Base-by-base conservation (phyloP, 1,140 invertebrate species). In the Lasaia peninsularis region DNA sequence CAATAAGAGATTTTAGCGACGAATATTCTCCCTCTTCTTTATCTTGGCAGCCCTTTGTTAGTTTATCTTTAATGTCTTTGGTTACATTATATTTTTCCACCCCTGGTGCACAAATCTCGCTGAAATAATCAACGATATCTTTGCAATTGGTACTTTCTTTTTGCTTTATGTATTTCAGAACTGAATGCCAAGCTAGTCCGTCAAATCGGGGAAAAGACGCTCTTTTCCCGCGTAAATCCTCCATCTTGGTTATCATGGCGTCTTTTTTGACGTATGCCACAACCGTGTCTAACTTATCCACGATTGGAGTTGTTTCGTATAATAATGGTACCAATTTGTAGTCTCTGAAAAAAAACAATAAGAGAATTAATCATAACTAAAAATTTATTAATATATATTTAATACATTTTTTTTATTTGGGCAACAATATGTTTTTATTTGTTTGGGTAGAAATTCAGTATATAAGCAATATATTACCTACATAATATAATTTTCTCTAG, bases 1-100 rank as follows among this genome's bases (percentile, higher is more conserved):
- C 93, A n/a, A 93, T 91, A 7, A 99, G 88, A 76, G 96, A 97
- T 62, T 93, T 89, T 52, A 98, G 91, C 2, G 96, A 94, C 2
- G 94, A 91, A 63, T 90, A 78, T 56, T 92, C 91, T 2, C 90
- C 92, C 1, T 77, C 79, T 4, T 80, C 88, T 32, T 74, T 63
- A 48, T 67, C 64, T 21, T 74, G 74, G 58, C 84, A 87, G n/a
- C 37, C 69, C 32, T 73, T 75, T 3, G 74, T 76, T 31, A 62
- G 75, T 52, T 68, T 69, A 4, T 73, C 60, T 7, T 58, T 54
- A 12, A 68, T 49, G 9, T 51, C 54, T 20, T 57, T 35, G 11
- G 51, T 60, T 1, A 70, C 20, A 35, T 73, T 71, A 12, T 57
- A 37, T 7, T 62, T 63, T 5, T 85, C 70, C 1, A 91, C 54